Base-by-base conservation (phyloP, 2,113 vertebrate genomes). In the Sterna hirundo region DNA sequence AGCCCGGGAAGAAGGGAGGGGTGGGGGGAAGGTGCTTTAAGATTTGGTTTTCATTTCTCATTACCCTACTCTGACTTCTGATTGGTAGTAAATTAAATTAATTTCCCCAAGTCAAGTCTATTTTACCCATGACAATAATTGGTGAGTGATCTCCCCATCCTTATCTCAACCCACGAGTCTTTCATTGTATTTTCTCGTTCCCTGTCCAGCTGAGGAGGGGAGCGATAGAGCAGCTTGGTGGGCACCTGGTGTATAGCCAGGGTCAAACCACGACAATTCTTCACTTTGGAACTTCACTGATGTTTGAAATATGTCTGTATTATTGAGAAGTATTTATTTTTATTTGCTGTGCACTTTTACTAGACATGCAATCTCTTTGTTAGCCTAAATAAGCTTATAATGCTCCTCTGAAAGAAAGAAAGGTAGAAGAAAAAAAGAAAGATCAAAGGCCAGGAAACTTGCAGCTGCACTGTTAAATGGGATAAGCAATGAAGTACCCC, bases 361-460 rank as follows among this genome's bases (percentile, higher is more conserved):
- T 86, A 86, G 51, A 58, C 22, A 13, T 38, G 55, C 4, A 4
- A 46, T 65, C 60, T 77, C 44, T 70, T 77, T 10, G 1, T 77
- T 96, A 93, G 76, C 51, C 65, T 86, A 81, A 90, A 86, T 57
- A 83, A 88, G 54, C n/a, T 90, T 86, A 74, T 62, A 70, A 62
- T 61, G 29, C 51, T 88, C 26, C 47, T 51, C 52, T 54, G 42
- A 88, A 87, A 62, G 54, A 60, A 64, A 76, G 15, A 34, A 61
- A 78, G 25, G 11, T 34, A 55, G 82, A 79, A 72, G 18, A 68
- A 36, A 57, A 44, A n/a, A 77, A 52, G 64, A 47, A 20, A 89
- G 40, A 84, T 68, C 46, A 81, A 91, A 88, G 55, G 25, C 79
- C 71, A 83, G 49, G 40, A 82, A 89, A 47, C 49, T 83, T 61